phyloP scores from a whole-genome alignment of 2,888 invertebrate species.

The Deilephila elpenor region DNA sequence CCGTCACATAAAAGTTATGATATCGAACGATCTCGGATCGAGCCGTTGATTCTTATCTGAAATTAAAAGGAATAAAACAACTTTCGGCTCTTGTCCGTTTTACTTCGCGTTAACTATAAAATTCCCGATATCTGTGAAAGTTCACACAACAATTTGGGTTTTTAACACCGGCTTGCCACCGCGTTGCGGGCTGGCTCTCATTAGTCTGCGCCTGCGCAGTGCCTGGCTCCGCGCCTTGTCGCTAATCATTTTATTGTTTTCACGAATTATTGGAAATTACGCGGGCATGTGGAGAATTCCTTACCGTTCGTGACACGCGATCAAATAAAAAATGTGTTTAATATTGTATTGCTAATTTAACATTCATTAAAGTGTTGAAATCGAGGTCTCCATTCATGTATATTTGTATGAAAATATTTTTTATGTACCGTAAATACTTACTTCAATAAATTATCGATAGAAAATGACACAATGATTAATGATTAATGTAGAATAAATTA shows the following conservation, averaged over 20 bases:
- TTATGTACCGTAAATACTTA: too few species aligned
- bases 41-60: conserved; percentile 20
- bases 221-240: conserved; percentile 59
- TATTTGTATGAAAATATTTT: too few species aligned
- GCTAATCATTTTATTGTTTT: conserved; percentile 78
- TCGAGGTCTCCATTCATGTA: too few species aligned
- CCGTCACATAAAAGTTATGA: conserved; percentile 60
- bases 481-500: too few species aligned
- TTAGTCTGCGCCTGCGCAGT: conserved; percentile 57
- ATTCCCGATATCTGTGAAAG: conserved; percentile 80
- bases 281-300: conserved; percentile 35
- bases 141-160: conserved; percentile 82
- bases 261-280: conserved; percentile 63
- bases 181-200: conserved; percentile 59
- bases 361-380: background rate
- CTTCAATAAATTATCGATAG: too few species aligned
- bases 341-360: background rate
- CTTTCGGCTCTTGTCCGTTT: conserved; percentile 57
- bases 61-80: conserved; percentile 39
- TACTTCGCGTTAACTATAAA: conserved; percentile 59
- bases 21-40: conserved; percentile 27
- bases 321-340: conserved; percentile 6
- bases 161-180: conserved; percentile 79
- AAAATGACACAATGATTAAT: too few species aligned
- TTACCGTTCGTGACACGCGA: conserved; percentile 42